Percentiles rank a stretch among this genome's conserved stretches.
phyloP scores from a whole-genome alignment of 2,113 vertebrate species.

The Delphinapterus leucas region DNA sequence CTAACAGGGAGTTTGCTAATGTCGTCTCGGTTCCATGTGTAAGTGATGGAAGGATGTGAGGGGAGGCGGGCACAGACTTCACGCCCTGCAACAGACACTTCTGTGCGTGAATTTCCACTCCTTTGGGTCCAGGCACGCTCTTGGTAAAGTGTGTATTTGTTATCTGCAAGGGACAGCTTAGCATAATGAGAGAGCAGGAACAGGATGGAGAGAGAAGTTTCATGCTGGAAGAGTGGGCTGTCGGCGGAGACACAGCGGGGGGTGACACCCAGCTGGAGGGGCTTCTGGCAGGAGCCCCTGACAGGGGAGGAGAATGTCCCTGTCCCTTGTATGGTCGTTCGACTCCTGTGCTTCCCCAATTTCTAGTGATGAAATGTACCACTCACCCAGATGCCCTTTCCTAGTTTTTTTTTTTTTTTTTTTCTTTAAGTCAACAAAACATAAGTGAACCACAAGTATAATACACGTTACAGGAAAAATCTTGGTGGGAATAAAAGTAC shows the following conservation, averaged over 20 bases:
- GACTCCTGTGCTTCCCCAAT: background rate
- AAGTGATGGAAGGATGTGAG: background rate
- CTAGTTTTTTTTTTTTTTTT: background rate
- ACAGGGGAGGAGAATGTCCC: fast-evolving
- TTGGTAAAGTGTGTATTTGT: background rate
- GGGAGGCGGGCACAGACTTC: fast-evolving
- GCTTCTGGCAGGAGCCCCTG: background rate
- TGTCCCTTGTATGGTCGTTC: fast-evolving
- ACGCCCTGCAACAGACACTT: fast-evolving
- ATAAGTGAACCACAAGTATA: background rate
- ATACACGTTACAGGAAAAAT: background rate
- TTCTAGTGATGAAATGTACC: background rate
- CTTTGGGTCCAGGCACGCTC: background rate
- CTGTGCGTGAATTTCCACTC: fast-evolving
- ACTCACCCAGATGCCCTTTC: fast-evolving
- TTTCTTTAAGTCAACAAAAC: background rate
- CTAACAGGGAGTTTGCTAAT: fast-evolving
- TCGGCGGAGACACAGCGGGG: fast-evolving
- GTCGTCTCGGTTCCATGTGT: fast-evolving
- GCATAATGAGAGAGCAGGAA: background rate
- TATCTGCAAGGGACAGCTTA: background rate
- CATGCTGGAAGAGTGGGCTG: fast-evolving
- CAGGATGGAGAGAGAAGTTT: fast-evolving
- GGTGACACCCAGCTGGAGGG: fast-evolving
- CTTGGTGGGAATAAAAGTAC: background rate